A percentile compares a stretch with the other conserved stretches of the same genome.
phyloP scores from a whole-genome alignment of 2,113 vertebrate species.

The Thryonomys swinderianus region DNA sequence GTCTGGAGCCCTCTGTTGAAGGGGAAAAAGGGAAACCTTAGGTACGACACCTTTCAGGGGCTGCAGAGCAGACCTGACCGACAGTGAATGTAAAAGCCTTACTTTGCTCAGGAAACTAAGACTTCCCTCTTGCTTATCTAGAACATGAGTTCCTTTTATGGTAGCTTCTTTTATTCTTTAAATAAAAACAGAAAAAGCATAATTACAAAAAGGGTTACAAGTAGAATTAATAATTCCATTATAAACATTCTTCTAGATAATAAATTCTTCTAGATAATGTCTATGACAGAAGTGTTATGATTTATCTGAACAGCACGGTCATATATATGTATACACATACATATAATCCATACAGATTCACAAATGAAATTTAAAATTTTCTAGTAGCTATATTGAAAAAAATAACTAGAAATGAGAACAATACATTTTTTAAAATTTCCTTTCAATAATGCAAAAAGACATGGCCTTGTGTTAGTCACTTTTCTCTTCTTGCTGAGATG shows the following conservation, averaged over 20 bases:
- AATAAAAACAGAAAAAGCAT: not conserved
- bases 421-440: not conserved
- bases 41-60: not conserved
- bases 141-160: not conserved
- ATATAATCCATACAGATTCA: not conserved
- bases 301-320: not conserved
- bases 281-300: not conserved
- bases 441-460: not conserved
- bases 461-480: no score
- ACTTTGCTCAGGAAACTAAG: not conserved
- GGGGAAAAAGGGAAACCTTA: not conserved
- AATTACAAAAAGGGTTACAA: not conserved
- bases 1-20: constrained; percentile 32
- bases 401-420: constrained; percentile 10
- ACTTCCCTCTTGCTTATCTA: not conserved
- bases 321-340: no score
- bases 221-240: not conserved
- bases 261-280: no score
- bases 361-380: not conserved
- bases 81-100: not conserved
- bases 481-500: no score
- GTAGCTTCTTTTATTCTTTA: not conserved
- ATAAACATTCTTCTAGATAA: no score
- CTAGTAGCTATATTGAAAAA: not conserved
- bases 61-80: not conserved